Base-by-base conservation (phyloP, 1,140 invertebrate species). In the Macrocentrus cingulum region DNA sequence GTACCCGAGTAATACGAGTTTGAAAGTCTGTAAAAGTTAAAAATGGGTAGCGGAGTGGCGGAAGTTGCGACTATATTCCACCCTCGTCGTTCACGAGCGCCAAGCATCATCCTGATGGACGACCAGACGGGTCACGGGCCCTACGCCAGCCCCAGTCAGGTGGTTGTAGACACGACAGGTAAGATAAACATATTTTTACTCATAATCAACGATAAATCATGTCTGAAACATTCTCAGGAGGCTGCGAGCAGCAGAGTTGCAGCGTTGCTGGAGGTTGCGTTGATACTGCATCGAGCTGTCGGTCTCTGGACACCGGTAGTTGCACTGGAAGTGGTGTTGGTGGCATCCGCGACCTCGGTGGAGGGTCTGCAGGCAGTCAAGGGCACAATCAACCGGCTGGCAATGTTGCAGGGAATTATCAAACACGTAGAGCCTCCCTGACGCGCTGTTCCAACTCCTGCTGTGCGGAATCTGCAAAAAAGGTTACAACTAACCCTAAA, bases 11-110 rank as follows among this genome's bases (percentile, higher is more conserved):
- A 39, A 5, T 15, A 11, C 8, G 36, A 39, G 3, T 5, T 18
- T 11, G 20, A 18, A 36, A 36, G 37, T 16, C 9, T 37, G 22
- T n/a, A n/a, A n/a, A n/a, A n/a, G n/a, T n/a, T n/a, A n/a, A 74
- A 67, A 37, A 77, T 78, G 74, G 70, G 71, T 44, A 75, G 77
- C 52, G 72, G 76, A 57, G 76, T 75, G 50, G 61, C 66, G 22
- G 80, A 82, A 53, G 76, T 83, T 56, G 71, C 82, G 29, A 83
- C 82, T 23, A 83, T 83, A 67, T 83, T 82, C 70, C 81, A 83
- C 62, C 82, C 82, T 8, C 79, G 80, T 60, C 71, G 81, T 58
- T 80, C 77, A 20, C 74, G 77, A 60, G 70, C 80, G 5, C 79
- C 81, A 23, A 80, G 76, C 32, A 79, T 82, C 44, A 59, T 76